A percentile compares a stretch with the other conserved stretches of the same genome.
Evolutionary conservation across 2,797 vertebrate species (phyloP).

Genomic region (Phrynocephalus forsythii): DNA sequence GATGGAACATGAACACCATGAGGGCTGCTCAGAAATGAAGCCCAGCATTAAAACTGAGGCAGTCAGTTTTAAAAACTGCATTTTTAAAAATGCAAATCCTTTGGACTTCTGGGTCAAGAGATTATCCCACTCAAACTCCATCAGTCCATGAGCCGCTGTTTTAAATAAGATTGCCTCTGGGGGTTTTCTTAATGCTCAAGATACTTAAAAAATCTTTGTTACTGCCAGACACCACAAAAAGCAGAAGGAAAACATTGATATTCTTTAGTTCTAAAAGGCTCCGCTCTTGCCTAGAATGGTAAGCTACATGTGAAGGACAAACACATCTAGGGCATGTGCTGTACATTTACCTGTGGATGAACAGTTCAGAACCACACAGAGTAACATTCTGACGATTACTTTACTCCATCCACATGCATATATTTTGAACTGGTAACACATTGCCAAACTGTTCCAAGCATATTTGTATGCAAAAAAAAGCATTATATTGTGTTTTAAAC

Average conservation of each 20-base stretch:
- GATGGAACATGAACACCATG: too few relatives aligned
- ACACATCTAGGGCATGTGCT: not conserved
- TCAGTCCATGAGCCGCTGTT: too few relatives aligned
- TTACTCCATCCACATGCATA: not conserved
- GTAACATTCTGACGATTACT: not conserved
- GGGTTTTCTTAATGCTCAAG: not conserved
- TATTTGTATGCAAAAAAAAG: not conserved
- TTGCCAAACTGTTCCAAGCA: not conserved
- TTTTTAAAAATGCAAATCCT: too few relatives aligned
- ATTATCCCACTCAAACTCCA: too few relatives aligned
- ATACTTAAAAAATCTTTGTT: not conserved
- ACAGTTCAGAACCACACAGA: not conserved
- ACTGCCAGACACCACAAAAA: not conserved
- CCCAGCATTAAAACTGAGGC: not conserved
- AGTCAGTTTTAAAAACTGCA: too few relatives aligned
- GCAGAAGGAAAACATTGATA: not conserved
- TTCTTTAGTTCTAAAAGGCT: not conserved
- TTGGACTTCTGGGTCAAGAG: too few relatives aligned
- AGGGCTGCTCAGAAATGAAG: not conserved
- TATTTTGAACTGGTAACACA: not conserved
- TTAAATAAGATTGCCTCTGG: not conserved
- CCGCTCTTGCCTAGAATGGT: not conserved
- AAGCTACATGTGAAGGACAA: not conserved
- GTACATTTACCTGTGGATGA: not conserved
- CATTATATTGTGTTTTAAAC: not conserved